Evolutionary conservation across 2,113 vertebrate genomes (phyloP).

Genomic region (Mormyrus lacerda): DNA sequence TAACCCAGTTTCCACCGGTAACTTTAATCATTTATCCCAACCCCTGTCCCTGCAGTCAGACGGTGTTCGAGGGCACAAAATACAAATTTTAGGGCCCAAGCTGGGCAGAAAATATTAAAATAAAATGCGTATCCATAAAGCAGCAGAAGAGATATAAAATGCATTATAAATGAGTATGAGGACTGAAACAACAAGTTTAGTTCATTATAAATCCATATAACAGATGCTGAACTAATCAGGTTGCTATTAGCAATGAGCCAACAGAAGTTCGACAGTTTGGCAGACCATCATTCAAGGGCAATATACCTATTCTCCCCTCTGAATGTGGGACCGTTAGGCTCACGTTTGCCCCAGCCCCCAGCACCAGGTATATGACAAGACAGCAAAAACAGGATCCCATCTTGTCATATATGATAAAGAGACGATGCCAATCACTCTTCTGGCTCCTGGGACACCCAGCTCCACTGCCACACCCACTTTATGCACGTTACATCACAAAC

Average conservation of each 20-base stretch:
- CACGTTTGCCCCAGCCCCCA: not conserved
- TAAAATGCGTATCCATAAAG: not conserved
- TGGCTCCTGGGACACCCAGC: not conserved
- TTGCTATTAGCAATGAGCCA: not conserved
- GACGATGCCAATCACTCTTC: not conserved
- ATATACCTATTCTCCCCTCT: not conserved
- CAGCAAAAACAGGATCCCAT: not conserved
- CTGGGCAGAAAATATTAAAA: not conserved
- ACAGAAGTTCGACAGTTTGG: not conserved
- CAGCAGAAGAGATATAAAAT: not conserved
- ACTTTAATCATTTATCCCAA: not conserved
- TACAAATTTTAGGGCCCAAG: not conserved
- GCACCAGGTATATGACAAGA: not conserved
- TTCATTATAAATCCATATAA: slow-evolving; percentile 5
- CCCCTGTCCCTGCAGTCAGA: not conserved
- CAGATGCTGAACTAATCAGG: not conserved
- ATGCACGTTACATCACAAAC: not conserved
- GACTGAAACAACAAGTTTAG: not conserved
- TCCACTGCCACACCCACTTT: not conserved
- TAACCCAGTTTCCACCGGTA: not conserved
- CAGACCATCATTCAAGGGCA: not conserved
- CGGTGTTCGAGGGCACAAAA: not conserved
- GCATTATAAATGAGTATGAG: not conserved
- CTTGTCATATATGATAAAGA: not conserved
- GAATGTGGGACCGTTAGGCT: not conserved